Conservation (phyloP, 2,113 vertebrate species). For the Desmodus rotundus region DNA sequence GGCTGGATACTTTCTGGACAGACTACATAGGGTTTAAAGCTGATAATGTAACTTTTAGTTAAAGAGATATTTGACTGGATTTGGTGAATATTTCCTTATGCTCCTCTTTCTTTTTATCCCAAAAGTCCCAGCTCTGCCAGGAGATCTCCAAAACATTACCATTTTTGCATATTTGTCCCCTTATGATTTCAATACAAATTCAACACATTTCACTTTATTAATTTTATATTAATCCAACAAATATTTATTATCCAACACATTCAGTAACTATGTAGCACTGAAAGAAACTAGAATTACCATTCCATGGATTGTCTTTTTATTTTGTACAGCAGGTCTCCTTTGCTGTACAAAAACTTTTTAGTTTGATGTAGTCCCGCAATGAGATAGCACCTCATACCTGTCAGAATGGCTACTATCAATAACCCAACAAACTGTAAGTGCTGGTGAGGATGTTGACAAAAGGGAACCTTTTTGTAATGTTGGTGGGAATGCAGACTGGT, state of each 20-base stretch:
- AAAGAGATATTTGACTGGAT: not conserved
- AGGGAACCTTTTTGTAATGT: too few species aligned
- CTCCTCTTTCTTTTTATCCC: not conserved
- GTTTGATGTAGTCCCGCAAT: too few species aligned
- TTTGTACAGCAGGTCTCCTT: too few species aligned
- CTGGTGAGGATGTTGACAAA: too few species aligned
- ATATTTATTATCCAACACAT: not conserved
- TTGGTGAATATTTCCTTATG: not conserved
- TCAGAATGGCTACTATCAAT: too few species aligned
- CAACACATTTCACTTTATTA: not conserved
- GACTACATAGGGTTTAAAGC: not conserved
- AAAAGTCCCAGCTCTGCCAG: not conserved
- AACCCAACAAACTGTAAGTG: too few species aligned
- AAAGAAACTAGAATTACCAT: not conserved
- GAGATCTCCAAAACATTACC: not conserved
- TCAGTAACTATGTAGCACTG: not conserved
- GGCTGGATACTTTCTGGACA: too few species aligned
- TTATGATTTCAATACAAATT: not conserved
- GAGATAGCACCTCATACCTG: too few species aligned
- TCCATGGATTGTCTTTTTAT: too few species aligned
- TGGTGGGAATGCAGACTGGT: too few species aligned
- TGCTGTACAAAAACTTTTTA: too few species aligned
- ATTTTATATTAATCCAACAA: not conserved
- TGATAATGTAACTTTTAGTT: not conserved
- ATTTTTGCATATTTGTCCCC: not conserved